These are phyloP conservation scores for Sipha flava DNA, from an alignment of 1,140 invertebrate species.

Conservation along the genomic window DNA sequence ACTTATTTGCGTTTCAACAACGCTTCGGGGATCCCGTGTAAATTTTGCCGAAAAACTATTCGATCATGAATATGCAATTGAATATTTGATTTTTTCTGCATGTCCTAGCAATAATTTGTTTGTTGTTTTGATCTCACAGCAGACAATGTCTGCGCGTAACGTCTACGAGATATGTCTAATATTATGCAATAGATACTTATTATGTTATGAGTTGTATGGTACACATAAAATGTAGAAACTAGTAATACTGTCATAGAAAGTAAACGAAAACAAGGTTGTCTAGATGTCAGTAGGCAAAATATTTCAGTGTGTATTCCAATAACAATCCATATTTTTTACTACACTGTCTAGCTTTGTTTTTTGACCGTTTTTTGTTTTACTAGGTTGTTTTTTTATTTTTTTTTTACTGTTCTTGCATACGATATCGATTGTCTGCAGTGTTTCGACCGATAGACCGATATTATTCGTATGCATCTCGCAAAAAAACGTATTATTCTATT, in stretches of 20 bases:
- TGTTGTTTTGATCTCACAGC: neutral
- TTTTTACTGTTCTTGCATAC: neutral
- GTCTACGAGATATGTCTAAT: too few species aligned
- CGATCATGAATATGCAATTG: neutral
- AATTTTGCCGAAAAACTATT: too few species aligned
- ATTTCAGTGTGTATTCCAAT: neutral
- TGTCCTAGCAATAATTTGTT: neutral
- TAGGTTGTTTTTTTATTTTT: neutral
- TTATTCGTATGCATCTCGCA: neutral
- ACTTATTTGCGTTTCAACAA: neutral
- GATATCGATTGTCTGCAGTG: neutral
- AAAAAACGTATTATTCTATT: neutral
- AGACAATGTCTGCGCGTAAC: too few species aligned
- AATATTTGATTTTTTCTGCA: too few species aligned
- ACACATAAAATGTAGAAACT: too few species aligned
- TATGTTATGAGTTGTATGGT: too few species aligned
- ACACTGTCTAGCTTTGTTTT: neutral
- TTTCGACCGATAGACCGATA: neutral
- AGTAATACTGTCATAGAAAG: conserved; percentile 1
- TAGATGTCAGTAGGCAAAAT: neutral
- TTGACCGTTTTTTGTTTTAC: too few species aligned
- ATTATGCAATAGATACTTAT: too few species aligned
- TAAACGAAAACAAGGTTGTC: neutral
- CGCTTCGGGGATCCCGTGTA: neutral
- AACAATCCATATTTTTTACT: neutral